Base-by-base conservation (phyloP, 2,888 invertebrate genomes). In the Torymus auratus region DNA sequence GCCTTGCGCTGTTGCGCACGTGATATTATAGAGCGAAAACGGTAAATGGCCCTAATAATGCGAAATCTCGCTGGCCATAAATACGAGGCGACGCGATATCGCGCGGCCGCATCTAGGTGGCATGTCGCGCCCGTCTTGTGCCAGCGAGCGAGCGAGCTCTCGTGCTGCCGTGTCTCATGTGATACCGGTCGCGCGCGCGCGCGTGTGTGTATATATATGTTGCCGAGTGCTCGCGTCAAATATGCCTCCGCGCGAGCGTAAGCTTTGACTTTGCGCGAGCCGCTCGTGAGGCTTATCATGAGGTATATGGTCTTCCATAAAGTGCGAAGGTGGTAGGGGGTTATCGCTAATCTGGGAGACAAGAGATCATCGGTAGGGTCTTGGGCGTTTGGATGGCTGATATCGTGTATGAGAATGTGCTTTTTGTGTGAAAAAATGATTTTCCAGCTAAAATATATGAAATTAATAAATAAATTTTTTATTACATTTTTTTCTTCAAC, bases 31-130 rank as follows among this genome's bases (percentile, higher is more conserved):
- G 86, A 86, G 86, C 86, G 86, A 88, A 90, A 88, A 88, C 87
- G 86, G 87, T 65, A 88, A 91, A 90, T 88, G 88, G 88, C 90
- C 86, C 88, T 90, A 90, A 91, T 90, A 91, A 91, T 88, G 89
- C 87, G 87, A 91, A 89, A 91, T 91, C 90, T 90, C 85, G 86
- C 83, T 84, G 85, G 87, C 85, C 88, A 90, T 91, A 91, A 91
- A 90, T 91, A 91, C 86, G 88, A 88, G 87, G 85, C 85, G 83
- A 84, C 86, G 84, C 84, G 86, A 88, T 91, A 91, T 90, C 90
- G 83, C 83, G 73, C 79, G 70, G 79, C 71, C 81, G 84, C 85
- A 91, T 90, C 90, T 89, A 84, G 86, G 74, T 74, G 74, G 80
- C 80, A 70, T 77, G 77, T 77, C 78, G 67, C 52, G 65, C 65